phyloP scores from a whole-genome alignment of 2,113 vertebrate genomes.

The Psilopogon haemacephalus region DNA sequence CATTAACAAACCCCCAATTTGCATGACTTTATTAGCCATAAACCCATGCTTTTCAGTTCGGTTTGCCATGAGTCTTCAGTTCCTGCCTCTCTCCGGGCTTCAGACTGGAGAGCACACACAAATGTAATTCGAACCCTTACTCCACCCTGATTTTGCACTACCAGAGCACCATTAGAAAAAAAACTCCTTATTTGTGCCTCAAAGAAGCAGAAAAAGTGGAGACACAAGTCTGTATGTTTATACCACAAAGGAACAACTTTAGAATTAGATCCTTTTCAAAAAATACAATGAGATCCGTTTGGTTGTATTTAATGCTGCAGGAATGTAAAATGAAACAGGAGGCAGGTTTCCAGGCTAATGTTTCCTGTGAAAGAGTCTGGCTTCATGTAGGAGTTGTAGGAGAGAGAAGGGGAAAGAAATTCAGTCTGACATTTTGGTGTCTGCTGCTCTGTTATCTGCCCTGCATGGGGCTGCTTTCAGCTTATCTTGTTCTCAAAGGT shows the following conservation, averaged over 20 bases:
- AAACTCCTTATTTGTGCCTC: not conserved
- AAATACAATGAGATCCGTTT: not conserved
- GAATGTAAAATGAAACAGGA: conserved; percentile 37
- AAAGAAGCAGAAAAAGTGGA: not conserved
- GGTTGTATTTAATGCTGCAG: conserved; percentile 18
- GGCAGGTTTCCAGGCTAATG: conserved; percentile 4
- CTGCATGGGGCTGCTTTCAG: not conserved
- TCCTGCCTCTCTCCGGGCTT: not conserved
- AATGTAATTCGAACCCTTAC: not conserved
- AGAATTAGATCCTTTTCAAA: conserved; percentile 11
- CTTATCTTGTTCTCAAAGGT: not conserved
- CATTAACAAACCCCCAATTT: conserved; percentile 20
- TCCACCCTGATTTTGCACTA: not conserved
- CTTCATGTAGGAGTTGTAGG: not conserved
- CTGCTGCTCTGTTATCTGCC: not conserved
- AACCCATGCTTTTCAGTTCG: conserved; percentile 7
- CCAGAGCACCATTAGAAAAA: not conserved
- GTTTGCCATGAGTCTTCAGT: not conserved
- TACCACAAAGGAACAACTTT: not conserved
- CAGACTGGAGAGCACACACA: not conserved
- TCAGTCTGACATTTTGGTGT: not conserved
- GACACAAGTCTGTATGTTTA: not conserved
- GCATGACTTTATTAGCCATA: conserved; percentile 4
- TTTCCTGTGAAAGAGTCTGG: conserved; percentile 16
- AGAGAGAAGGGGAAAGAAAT: not conserved